A percentile compares a stretch with the other conserved stretches of the same genome.
Conservation (phyloP, 2,113 vertebrate species). For the Trichechus manatus region DNA sequence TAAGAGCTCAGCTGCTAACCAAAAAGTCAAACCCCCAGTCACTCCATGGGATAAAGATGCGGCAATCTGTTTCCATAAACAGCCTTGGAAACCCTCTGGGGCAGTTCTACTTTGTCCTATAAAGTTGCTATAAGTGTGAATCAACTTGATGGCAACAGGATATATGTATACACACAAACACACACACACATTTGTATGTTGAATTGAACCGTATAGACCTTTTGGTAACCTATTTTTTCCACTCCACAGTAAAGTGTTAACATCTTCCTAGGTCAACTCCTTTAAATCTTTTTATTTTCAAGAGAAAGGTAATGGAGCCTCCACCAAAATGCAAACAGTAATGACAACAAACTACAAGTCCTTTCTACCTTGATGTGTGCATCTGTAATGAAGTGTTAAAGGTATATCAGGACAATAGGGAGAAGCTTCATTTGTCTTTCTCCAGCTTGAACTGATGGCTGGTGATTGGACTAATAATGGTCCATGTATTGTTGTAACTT, state of each 20-base stretch:
- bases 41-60: not conserved
- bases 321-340: not conserved
- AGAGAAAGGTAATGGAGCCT: not conserved
- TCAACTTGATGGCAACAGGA: not conserved
- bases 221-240: not conserved
- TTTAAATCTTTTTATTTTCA: not conserved
- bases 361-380: accelerated
- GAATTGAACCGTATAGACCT: not conserved
- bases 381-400: accelerated
- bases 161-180: not conserved
- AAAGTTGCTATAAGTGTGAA: not conserved
- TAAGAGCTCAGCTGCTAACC: not conserved
- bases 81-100: not conserved
- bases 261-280: not conserved
- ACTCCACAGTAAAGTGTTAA: no score
- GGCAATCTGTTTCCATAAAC: not conserved
- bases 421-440: not conserved
- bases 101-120: not conserved
- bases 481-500: accelerated
- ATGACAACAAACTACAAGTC: accelerated
- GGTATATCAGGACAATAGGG: accelerated
- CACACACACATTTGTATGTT: not conserved
- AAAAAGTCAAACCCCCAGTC: not conserved
- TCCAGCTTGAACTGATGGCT: not conserved
- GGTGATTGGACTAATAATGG: not conserved